These are phyloP conservation scores for Megaceryle maxima DNA, from an alignment of 2,113 vertebrate species.

Conservation along the genomic window DNA sequence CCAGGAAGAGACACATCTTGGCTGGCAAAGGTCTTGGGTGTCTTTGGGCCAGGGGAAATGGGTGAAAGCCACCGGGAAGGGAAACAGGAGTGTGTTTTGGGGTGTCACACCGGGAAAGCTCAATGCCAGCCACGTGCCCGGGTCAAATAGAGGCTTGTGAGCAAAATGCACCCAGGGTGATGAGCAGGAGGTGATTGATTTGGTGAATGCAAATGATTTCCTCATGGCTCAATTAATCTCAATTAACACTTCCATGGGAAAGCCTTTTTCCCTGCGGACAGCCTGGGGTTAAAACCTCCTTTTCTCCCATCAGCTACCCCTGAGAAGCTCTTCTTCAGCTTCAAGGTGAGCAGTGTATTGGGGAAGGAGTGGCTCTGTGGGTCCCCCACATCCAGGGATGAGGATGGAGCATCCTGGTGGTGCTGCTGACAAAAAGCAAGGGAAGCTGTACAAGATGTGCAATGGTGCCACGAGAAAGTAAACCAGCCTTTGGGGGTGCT, in stretches of 20 bases:
- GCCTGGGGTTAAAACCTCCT: neutral
- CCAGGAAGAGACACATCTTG: neutral
- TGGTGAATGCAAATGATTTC: neutral
- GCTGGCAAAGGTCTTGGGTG: fast-evolving
- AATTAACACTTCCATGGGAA: neutral
- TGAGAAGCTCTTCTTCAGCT: neutral
- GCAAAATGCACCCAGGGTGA: neutral
- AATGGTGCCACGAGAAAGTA: neutral
- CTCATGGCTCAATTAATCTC: neutral
- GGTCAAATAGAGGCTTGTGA: neutral
- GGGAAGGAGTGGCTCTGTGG: neutral
- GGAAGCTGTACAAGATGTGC: neutral
- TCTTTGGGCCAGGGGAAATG: neutral
- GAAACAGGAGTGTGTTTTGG: fast-evolving
- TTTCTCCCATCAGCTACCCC: neutral
- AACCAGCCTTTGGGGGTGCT: neutral
- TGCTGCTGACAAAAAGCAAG: neutral
- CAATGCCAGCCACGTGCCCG: fast-evolving
- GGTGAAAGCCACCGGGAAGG: neutral
- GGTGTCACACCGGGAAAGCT: neutral
- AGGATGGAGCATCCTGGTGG: neutral
- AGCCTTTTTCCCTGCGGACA: neutral
- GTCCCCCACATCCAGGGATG: neutral
- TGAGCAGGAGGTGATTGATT: neutral
- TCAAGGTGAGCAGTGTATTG: neutral